Conservation (phyloP, 2,888 invertebrate species). For the Colletes collaris region DNA sequence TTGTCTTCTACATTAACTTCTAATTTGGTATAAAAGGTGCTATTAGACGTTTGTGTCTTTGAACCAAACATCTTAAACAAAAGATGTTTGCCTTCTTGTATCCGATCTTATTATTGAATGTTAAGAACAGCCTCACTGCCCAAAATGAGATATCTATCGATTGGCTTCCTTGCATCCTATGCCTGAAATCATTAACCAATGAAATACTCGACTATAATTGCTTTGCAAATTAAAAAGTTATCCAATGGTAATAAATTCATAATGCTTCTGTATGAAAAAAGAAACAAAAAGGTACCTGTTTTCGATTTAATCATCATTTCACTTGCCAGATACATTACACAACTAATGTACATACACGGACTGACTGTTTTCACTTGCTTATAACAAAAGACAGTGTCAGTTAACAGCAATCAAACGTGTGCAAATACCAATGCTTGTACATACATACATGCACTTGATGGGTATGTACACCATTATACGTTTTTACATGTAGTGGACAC, state of each 20-base stretch:
- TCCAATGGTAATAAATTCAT: neutral
- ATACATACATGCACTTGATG: neutral
- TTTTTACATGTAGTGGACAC: neutral
- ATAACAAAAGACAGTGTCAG: neutral
- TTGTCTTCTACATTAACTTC: slow-evolving; percentile 67
- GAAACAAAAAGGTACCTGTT: neutral
- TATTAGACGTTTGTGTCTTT: slow-evolving; percentile 76
- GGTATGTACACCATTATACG: neutral
- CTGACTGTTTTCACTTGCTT: slow-evolving; percentile 1
- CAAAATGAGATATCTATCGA: slow-evolving; percentile 78
- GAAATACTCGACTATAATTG: neutral
- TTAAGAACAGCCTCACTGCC: slow-evolving; percentile 76
- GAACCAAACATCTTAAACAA: slow-evolving; percentile 80
- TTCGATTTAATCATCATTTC: slow-evolving; percentile 9
- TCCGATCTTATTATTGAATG: slow-evolving; percentile 73
- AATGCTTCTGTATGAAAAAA: neutral
- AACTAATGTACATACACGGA: neutral
- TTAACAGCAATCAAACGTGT: neutral
- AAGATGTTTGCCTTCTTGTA: slow-evolving; percentile 54
- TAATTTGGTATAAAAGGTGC: slow-evolving; percentile 80
- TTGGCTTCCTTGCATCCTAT: slow-evolving; percentile 80
- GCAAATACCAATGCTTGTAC: neutral
- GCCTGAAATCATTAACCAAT: neutral
- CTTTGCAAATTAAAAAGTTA: neutral
- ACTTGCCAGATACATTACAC: slow-evolving; percentile 5